These are phyloP conservation scores for Malurus melanocephalus DNA, from an alignment of 2,113 vertebrate species.

Conservation along the genomic window DNA sequence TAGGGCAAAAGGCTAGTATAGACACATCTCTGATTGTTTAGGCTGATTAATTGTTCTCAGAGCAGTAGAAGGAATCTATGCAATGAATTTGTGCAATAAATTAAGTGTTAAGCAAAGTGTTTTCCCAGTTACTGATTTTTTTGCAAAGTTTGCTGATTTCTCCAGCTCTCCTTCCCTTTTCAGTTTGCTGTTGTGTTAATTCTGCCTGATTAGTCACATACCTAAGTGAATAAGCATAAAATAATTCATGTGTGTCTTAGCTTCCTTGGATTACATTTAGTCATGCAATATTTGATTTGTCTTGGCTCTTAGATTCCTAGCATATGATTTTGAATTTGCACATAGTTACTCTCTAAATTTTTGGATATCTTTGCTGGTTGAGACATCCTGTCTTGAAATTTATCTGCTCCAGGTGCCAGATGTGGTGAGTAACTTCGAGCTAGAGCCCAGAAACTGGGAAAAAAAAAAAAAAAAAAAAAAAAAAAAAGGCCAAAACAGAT, in stretches of 20 bases:
- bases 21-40: background rate
- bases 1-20: background rate
- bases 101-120: background rate
- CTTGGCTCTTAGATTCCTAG: constrained; percentile 17
- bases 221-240: constrained; percentile 3
- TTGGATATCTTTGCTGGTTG: background rate
- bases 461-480: background rate
- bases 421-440: background rate
- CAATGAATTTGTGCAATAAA: background rate
- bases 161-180: background rate
- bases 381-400: constrained; percentile 16
- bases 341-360: background rate
- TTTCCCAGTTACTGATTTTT: background rate
- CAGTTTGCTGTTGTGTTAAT: background rate
- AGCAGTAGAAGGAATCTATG: background rate
- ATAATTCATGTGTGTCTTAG: background rate
- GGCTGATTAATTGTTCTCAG: background rate
- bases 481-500: background rate
- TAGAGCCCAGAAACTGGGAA: background rate
- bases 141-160: background rate
- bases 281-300: constrained; percentile 35
- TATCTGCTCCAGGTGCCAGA: background rate
- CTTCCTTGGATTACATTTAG: background rate
- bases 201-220: background rate
- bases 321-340: constrained; percentile 5